Base-by-base conservation (phyloP, 2,888 invertebrate genomes). In the Thymelicus lineola region DNA sequence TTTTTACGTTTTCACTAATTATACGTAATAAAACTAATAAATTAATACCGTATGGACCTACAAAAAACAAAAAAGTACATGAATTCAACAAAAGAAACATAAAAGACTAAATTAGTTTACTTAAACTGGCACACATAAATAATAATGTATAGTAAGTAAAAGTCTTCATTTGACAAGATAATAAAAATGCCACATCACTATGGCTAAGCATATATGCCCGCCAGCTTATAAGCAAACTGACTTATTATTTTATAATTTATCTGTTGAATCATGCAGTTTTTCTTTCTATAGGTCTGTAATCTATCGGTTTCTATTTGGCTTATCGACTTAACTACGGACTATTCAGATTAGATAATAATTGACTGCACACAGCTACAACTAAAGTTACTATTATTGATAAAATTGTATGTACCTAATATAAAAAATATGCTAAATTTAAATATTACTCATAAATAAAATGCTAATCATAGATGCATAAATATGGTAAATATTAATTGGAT, bases 281-380 rank as follows among this genome's bases (percentile, higher is more conserved):
- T 42, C 12, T 42, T 50, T 17, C 10, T 15, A 3, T 53, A 53
- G 53, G 53, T 14, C 55, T 14, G 14, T 55, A 35, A 53, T 20
- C 35, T 55, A 35, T 9, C 35, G 28, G 69, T 36, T 58, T 59
- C 69, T 59, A 69, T 69, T 69, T 69, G 63, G 63, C 69, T 69
- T 69, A 64, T 48, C 58, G 62, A 62, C 58, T 59, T 64, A 59
- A 55, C 63, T 69, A 69, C 59, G 63, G 42, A 17, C 63, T 58
- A 58, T 45, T 50, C 50, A 28, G 69, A 69, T 69, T 69, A 69
- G 28, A 69, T 69, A 69, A 69, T 69, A 69, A 69, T 63, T 69
- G 69, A 69, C 69, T 64, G 69, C 50, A 69, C 46, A 57, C 63
- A 69, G 63, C 69, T 69, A 69, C n/a, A 20, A 59, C 57, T 42